Percentiles rank a stretch among this genome's conserved stretches.
phyloP scores from a whole-genome alignment of 1,140 invertebrate species.

The Zaprionus taronus region DNA sequence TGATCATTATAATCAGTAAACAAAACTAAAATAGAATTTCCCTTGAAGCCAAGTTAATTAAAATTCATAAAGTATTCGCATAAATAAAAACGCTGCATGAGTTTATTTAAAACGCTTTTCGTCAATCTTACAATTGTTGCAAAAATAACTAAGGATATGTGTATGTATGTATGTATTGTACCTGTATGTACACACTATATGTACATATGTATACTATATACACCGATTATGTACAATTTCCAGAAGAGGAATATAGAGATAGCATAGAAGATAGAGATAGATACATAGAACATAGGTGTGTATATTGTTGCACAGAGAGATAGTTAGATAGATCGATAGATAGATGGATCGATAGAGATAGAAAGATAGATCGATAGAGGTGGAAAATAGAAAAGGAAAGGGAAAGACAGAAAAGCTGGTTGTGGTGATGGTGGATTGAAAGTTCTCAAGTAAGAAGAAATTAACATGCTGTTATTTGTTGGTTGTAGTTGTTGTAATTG shows the following conservation, averaged over 20 bases:
- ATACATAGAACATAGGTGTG: slow-evolving; percentile 32
- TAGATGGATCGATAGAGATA: slow-evolving; percentile 22
- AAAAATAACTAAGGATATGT: slow-evolving; percentile 63
- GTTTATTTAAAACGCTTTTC: slow-evolving; percentile 78
- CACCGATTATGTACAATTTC: slow-evolving; percentile 63
- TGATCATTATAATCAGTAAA: too few relatives aligned
- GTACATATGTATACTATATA: slow-evolving; percentile 41
- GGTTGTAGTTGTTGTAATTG: slow-evolving; percentile 72
- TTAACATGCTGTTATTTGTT: slow-evolving; percentile 80
- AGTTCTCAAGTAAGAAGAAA: slow-evolving; percentile 77
- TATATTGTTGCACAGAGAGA: slow-evolving; percentile 55
- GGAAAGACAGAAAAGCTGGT: slow-evolving; percentile 18
- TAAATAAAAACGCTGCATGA: slow-evolving; percentile 69
- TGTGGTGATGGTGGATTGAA: slow-evolving; percentile 18
- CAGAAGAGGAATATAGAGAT: slow-evolving; percentile 10
- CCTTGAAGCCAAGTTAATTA: background rate
- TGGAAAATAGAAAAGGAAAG: slow-evolving; percentile 24
- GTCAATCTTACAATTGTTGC: slow-evolving; percentile 82
- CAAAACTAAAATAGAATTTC: too few relatives aligned
- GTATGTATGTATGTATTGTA: slow-evolving; percentile 29
- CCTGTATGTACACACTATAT: slow-evolving; percentile 9
- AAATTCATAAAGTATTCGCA: slow-evolving; percentile 41
- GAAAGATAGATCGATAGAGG: slow-evolving; percentile 32
- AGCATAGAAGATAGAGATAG: slow-evolving; percentile 41
- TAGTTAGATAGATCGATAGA: slow-evolving; percentile 34